phyloP scores from a whole-genome alignment of 1,140 invertebrate genomes.

The Aphidius gifuensis region DNA sequence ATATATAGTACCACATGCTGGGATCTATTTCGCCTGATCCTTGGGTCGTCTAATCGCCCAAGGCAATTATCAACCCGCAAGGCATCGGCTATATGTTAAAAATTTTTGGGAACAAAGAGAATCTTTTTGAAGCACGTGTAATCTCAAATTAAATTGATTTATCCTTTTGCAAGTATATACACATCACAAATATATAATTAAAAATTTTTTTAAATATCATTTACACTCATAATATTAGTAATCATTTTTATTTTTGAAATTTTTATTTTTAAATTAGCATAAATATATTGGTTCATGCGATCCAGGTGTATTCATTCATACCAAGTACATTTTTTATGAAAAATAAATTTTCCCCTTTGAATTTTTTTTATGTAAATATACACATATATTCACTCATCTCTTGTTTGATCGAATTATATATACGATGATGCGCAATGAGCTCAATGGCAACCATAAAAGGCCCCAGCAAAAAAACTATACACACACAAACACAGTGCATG shows the following conservation, averaged over 20 bases:
- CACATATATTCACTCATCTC: slow-evolving; percentile 1
- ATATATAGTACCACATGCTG: neutral
- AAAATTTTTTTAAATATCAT: too few species aligned
- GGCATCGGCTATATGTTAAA: neutral
- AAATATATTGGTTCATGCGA: too few species aligned
- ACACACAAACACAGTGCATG: neutral
- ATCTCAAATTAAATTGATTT: too few species aligned
- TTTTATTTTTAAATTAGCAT: too few species aligned
- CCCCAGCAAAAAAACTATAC: neutral
- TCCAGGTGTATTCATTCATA: too few species aligned
- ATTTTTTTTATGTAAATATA: neutral
- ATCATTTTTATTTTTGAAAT: too few species aligned
- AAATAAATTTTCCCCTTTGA: neutral
- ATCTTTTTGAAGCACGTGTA: slow-evolving; percentile 2
- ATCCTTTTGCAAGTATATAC: too few species aligned
- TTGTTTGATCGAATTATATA: slow-evolving; percentile 31
- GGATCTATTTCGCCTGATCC: neutral
- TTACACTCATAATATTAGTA: too few species aligned
- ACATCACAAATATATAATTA: too few species aligned
- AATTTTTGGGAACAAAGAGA: neutral
- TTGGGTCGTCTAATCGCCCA: slow-evolving; percentile 2
- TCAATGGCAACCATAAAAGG: slow-evolving; percentile 33
- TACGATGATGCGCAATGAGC: slow-evolving; percentile 37
- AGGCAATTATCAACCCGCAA: slow-evolving; percentile 9
- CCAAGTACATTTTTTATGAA: neutral